Conservation (phyloP, 2,888 invertebrate genomes). For the Cylindroiulus punctatus region DNA sequence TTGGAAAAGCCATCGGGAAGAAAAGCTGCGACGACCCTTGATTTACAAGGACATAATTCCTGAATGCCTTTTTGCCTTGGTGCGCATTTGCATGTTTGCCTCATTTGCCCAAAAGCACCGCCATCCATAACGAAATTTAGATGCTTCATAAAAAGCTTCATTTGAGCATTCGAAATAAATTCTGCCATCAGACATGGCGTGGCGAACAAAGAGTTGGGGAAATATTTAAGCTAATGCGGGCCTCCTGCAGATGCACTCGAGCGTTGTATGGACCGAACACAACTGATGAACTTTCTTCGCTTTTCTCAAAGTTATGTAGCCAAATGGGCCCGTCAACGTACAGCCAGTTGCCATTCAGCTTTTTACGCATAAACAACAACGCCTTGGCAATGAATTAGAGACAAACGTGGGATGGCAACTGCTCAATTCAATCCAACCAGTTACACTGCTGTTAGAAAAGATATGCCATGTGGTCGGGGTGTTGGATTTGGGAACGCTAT, state of each 20-base stretch:
- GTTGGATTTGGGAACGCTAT: too few relatives aligned
- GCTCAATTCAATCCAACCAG: too few relatives aligned
- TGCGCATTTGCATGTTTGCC: constrained; percentile 53
- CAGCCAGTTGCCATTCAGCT: too few relatives aligned
- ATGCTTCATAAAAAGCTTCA: constrained; percentile 27
- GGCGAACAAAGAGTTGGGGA: constrained; percentile 16
- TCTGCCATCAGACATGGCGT: constrained; percentile 1
- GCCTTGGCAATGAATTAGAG: too few relatives aligned
- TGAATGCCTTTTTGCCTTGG: constrained; percentile 50
- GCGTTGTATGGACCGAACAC: not conserved
- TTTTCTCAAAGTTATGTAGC: not conserved
- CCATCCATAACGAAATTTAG: constrained; percentile 27
- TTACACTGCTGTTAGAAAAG: too few relatives aligned
- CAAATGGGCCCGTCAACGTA: not conserved
- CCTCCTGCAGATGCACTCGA: not conserved
- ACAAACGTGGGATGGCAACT: too few relatives aligned
- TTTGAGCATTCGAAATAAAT: not conserved
- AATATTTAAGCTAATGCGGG: constrained; percentile 9
- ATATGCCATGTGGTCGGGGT: too few relatives aligned
- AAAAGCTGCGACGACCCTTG: constrained; percentile 50
- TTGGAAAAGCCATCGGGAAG: not conserved
- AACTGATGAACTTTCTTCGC: not conserved
- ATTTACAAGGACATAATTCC: constrained; percentile 54
- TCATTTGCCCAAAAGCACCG: constrained; percentile 49
- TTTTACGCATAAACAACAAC: too few relatives aligned